Percentiles rank a stretch among this genome's conserved stretches.
Conservation (phyloP, 2,113 vertebrate species). For the Zapornia atra region DNA sequence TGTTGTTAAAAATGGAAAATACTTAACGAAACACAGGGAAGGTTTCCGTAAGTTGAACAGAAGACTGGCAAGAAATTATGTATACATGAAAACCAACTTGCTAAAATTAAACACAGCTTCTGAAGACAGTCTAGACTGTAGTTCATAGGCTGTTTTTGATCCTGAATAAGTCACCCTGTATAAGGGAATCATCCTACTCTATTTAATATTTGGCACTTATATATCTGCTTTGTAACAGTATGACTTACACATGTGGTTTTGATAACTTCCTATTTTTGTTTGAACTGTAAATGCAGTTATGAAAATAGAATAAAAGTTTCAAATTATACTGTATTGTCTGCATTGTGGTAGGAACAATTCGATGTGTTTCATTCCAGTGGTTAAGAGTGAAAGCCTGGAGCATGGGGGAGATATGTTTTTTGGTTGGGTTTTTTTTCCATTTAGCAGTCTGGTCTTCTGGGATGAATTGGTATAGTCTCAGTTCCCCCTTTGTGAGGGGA, state of each 20-base stretch:
- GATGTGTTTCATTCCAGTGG: slow-evolving; percentile 16
- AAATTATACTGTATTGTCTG: not conserved
- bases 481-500: not conserved
- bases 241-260: not conserved
- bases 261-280: not conserved
- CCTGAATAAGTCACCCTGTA: not conserved
- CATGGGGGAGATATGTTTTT: not conserved
- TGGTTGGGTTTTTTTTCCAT: not conserved
- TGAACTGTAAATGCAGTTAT: not conserved
- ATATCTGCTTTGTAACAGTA: not conserved
- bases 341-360: not conserved
- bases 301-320: not conserved
- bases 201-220: not conserved
- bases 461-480: not conserved
- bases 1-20: not conserved
- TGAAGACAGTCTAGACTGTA: not conserved
- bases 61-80: not conserved
- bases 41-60: not conserved
- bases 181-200: not conserved
- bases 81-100: not conserved
- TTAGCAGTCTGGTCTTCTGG: not conserved
- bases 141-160: not conserved
- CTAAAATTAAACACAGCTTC: not conserved
- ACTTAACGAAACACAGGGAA: not conserved
- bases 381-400: slow-evolving; percentile 46